phyloP scores from a whole-genome alignment of 2,113 vertebrate genomes.

The Grus americana region DNA sequence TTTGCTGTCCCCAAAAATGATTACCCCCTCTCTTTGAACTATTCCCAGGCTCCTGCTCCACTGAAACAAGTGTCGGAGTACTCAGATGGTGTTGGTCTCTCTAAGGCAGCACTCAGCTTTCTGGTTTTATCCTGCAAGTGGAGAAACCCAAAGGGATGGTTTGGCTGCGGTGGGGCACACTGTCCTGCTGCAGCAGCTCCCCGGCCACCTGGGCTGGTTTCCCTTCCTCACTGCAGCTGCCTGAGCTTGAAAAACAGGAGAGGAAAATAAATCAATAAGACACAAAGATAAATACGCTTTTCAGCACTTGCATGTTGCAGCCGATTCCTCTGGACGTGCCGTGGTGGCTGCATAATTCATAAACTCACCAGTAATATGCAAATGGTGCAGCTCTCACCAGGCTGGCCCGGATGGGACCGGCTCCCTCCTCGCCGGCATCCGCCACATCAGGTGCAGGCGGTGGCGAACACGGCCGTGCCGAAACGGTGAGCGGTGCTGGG shows the following conservation, averaged over 20 bases:
- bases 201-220: neutral
- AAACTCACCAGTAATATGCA: neutral
- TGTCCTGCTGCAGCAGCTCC: neutral
- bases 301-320: neutral
- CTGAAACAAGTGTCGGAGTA: neutral
- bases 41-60: neutral
- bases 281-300: constrained; percentile 37
- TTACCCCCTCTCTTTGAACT: neutral
- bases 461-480: neutral
- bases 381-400: neutral
- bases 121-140: neutral
- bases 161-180: neutral
- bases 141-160: neutral
- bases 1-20: neutral
- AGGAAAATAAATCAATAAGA: constrained; percentile 52
- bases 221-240: neutral
- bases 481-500: neutral
- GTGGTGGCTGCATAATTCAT: constrained; percentile 49
- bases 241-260: neutral
- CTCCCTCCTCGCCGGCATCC: neutral
- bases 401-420: neutral
- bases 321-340: neutral
- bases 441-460: neutral
- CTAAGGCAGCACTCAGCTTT: neutral
- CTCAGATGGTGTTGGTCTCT: neutral